phyloP scores from a whole-genome alignment of 2,888 invertebrate species.

The Orthonychiurus folsomi region DNA sequence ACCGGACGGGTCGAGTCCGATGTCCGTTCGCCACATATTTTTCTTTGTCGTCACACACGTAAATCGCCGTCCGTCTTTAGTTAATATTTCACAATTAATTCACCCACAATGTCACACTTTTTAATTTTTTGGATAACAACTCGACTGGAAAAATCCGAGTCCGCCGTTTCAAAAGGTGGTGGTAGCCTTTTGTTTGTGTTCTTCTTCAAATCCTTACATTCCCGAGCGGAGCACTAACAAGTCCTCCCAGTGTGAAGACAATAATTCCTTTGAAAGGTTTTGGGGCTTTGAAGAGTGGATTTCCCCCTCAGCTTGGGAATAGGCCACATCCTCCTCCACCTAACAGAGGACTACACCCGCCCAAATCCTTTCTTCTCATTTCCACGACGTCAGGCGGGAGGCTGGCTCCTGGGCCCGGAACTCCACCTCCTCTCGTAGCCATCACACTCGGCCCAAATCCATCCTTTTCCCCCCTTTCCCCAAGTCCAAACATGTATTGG shows the following conservation, averaged over 20 bases:
- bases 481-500: background rate
- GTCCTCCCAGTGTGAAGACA: conserved; percentile 21
- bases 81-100: background rate
- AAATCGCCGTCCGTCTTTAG: background rate
- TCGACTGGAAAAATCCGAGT: background rate
- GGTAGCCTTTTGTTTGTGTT: too few species aligned
- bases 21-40: background rate
- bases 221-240: too few species aligned
- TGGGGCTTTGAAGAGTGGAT: conserved; percentile 18
- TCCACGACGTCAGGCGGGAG: conserved; percentile 53
- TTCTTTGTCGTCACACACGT: background rate
- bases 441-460: conserved; percentile 42
- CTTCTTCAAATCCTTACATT: too few species aligned
- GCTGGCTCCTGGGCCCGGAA: conserved; percentile 50
- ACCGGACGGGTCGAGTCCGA: conserved; percentile 30
- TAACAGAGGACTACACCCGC: conserved; percentile 33
- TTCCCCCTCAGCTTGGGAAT: background rate
- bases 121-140: background rate
- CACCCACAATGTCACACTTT: background rate
- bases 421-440: conserved; percentile 49
- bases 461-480: conserved; percentile 9
- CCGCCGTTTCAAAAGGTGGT: background rate
- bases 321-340: conserved; percentile 11
- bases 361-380: conserved; percentile 44
- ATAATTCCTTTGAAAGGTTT: conserved; percentile 32